Base-by-base conservation (phyloP, 1,140 invertebrate species). In the Ceratina calcarata region DNA sequence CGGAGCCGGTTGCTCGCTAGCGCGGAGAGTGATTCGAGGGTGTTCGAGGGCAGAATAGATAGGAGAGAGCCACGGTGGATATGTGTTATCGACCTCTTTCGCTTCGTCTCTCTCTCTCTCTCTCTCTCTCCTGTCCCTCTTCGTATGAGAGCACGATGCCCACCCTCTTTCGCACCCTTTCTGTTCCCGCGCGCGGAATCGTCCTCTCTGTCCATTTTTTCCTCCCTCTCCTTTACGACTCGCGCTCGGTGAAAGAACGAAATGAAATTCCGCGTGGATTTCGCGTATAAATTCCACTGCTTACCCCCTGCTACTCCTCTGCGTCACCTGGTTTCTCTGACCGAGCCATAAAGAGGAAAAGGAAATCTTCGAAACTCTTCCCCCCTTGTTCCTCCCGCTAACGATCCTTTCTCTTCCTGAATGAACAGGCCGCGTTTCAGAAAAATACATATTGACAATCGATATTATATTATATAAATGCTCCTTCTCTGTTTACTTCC, bases 61-160 rank as follows among this genome's bases (percentile, higher is more conserved):
- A 24, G 55, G 32, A 67, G 55, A 53, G 16, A 6, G 22, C 20
- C 7, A 22, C 51, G 73, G 57, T 60, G 78, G 57, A 70, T 71
- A 73, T 68, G 58, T 75, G 83, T 82, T 86, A 82, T 86, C 84
- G 84, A 86, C 84, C 84, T 76, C 84, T 85, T 86, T 80, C 75
- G 58, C 84, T 76, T 61, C 67, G 68, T 53, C 79, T 78, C 73
- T n/a, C 15, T 57, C 55, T 20, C 15, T 13, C 51, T n/a, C 55
- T 57, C 55, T 20, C 20, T 13, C 20, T 13, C 22, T 32, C 49
- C 22, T 70, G 73, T 61, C 80, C 83, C 83, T 60, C 67, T 61
- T 68, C 49, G 45, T 32, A 57, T 74, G 37, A 13, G 37, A 45
- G 37, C 8, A 10, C 37, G 37, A 45, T 45, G 37, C 37, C 32